Conservation (phyloP, 2,888 invertebrate genomes). For the Coecobrya sp. region DNA sequence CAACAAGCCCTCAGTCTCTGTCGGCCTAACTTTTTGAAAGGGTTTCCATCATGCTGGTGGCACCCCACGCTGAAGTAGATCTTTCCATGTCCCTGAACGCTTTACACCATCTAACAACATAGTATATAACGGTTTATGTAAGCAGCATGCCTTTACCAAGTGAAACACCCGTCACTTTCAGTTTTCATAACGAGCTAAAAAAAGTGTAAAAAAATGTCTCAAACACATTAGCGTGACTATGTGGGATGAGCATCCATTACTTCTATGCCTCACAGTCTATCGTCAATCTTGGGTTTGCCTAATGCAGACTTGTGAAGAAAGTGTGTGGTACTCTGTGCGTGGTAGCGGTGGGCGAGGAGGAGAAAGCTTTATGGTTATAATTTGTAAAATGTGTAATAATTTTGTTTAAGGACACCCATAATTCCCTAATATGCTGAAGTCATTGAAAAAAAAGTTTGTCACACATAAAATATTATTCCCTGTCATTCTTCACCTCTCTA, state of each 20-base stretch:
- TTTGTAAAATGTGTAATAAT: no score
- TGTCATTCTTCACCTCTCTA: no score
- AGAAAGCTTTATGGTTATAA: background rate
- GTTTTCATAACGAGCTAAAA: slow-evolving; percentile 41
- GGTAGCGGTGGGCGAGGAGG: background rate
- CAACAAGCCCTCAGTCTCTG: background rate
- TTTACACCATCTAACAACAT: no score
- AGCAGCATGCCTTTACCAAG: background rate
- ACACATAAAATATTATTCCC: no score
- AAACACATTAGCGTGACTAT: slow-evolving; percentile 22
- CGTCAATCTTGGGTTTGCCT: background rate
- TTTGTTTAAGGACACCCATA: no score
- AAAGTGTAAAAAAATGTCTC: slow-evolving; percentile 29
- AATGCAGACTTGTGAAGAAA: background rate
- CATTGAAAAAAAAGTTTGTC: no score
- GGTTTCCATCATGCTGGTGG: slow-evolving; percentile 22
- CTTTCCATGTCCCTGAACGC: no score
- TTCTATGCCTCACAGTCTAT: background rate
- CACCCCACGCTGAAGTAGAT: background rate
- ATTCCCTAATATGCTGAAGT: no score
- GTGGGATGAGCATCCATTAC: slow-evolving; percentile 13
- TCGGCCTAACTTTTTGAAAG: slow-evolving; percentile 6
- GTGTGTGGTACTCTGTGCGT: no score
- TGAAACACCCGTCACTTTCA: slow-evolving; percentile 40
- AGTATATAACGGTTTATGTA: no score